phyloP scores from a whole-genome alignment of 1,140 invertebrate genomes.

The Zaprionus nigranus region DNA sequence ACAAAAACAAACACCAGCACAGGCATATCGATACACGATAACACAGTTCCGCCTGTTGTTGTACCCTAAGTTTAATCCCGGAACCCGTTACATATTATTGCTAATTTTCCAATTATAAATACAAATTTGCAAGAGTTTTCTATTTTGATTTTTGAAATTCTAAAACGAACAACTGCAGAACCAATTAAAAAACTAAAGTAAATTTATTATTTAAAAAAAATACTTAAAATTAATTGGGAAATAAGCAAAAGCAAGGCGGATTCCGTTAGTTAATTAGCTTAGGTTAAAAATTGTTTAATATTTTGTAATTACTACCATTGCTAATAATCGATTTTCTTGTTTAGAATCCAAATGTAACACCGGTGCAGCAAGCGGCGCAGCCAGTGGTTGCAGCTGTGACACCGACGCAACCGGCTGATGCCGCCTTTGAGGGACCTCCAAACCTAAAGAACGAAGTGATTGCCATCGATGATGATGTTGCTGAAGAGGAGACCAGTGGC shows the following conservation, averaged over 20 bases:
- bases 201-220: neutral
- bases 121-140: too few relatives aligned
- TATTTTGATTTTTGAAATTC: neutral
- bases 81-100: constrained; percentile 3
- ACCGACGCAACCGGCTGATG: neutral
- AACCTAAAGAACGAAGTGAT: constrained; percentile 45
- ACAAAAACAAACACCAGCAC: neutral
- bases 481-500: neutral
- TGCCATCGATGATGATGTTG: neutral
- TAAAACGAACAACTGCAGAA: neutral
- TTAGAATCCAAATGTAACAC: constrained; percentile 60
- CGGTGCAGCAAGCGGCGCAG: constrained; percentile 7
- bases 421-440: neutral
- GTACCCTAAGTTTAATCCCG: constrained; percentile 4
- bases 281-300: neutral
- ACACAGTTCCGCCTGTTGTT: neutral
- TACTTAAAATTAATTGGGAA: neutral
- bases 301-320: neutral
- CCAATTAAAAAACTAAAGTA: neutral
- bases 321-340: constrained; percentile 16
- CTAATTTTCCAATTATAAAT: neutral
- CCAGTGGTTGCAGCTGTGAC: neutral
- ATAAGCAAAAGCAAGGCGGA: neutral
- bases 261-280: constrained; percentile 13
- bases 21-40: neutral